These are phyloP conservation scores for Drosophila murphyi DNA, from an alignment of 1,140 invertebrate species.

Conservation along the genomic window DNA sequence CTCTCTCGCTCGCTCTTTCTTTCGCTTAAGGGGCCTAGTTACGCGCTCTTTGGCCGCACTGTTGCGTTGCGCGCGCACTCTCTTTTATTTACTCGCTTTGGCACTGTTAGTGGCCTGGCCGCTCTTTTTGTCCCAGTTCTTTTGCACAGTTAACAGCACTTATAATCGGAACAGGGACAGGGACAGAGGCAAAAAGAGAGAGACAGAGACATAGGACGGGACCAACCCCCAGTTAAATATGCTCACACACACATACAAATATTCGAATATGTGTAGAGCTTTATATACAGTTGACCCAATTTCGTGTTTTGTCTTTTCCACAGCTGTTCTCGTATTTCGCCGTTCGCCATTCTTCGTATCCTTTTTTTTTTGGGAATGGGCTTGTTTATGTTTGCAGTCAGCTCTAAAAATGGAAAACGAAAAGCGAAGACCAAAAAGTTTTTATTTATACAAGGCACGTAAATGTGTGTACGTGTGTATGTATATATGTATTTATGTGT, in stretches of 20 bases:
- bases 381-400: constrained; percentile 71
- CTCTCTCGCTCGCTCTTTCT: constrained; percentile 11
- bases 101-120: constrained; percentile 51
- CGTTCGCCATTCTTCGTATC: constrained; percentile 53
- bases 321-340: constrained; percentile 73
- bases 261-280: constrained; percentile 12
- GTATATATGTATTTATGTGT: constrained; percentile 16
- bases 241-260: constrained; percentile 8
- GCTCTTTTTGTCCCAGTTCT: constrained; percentile 68
- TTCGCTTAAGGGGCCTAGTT: constrained; percentile 2
- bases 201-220: constrained; percentile 20
- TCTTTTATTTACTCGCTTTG: constrained; percentile 22
- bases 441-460: constrained; percentile 78
- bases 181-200: constrained; percentile 5
- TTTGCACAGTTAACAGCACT: constrained; percentile 57
- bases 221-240: constrained; percentile 52
- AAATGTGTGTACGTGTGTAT: constrained; percentile 23
- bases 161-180: constrained; percentile 55
- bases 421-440: constrained; percentile 54
- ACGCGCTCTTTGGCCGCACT: constrained; percentile 1
- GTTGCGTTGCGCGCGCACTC: constrained; percentile 11
- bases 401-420: constrained; percentile 42
- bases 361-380: constrained; percentile 63
- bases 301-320: constrained; percentile 70
- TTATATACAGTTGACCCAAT: constrained; percentile 79